Percentiles rank a stretch among this genome's conserved stretches.
phyloP scores from a whole-genome alignment of 2,888 invertebrate genomes.

The Xylota sylvarum region DNA sequence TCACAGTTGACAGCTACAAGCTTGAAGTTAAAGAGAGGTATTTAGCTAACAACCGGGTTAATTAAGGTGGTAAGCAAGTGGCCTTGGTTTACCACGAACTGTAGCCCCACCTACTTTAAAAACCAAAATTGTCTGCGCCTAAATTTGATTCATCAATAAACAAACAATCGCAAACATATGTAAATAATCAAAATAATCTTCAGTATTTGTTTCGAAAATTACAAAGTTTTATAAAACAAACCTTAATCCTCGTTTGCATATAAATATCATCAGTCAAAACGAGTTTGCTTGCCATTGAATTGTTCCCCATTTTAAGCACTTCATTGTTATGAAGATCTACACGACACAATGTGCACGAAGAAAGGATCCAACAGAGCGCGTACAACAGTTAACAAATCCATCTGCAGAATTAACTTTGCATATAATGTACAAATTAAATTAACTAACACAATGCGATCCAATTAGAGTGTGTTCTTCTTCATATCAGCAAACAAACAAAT shows the following conservation, averaged over 20 bases:
- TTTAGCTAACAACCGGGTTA: too few relatives aligned
- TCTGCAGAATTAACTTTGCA: slow-evolving; percentile 59
- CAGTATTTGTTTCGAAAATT: too few relatives aligned
- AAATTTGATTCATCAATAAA: too few relatives aligned
- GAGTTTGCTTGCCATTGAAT: not conserved
- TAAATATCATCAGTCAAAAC: not conserved
- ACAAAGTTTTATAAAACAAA: not conserved
- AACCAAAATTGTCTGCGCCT: too few relatives aligned
- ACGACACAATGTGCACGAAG: not conserved
- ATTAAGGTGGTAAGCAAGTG: too few relatives aligned
- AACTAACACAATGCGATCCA: slow-evolving; percentile 68
- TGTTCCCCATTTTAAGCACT: slow-evolving; percentile 3
- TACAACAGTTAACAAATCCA: slow-evolving; percentile 38
- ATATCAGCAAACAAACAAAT: slow-evolving; percentile 47
- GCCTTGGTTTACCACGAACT: too few relatives aligned
- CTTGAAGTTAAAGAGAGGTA: too few relatives aligned
- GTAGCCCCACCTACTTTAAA: too few relatives aligned
- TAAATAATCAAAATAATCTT: too few relatives aligned
- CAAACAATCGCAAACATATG: too few relatives aligned
- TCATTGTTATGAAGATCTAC: not conserved
- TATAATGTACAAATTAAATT: slow-evolving; percentile 65
- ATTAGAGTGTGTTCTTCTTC: slow-evolving; percentile 50
- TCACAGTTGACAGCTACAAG: too few relatives aligned
- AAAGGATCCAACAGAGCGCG: slow-evolving; percentile 9
- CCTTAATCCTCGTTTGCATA: not conserved